A percentile compares a stretch with the other conserved stretches of the same genome.
Conservation (phyloP, 2,113 vertebrate genomes). For the Gymnocephalus cernua region DNA sequence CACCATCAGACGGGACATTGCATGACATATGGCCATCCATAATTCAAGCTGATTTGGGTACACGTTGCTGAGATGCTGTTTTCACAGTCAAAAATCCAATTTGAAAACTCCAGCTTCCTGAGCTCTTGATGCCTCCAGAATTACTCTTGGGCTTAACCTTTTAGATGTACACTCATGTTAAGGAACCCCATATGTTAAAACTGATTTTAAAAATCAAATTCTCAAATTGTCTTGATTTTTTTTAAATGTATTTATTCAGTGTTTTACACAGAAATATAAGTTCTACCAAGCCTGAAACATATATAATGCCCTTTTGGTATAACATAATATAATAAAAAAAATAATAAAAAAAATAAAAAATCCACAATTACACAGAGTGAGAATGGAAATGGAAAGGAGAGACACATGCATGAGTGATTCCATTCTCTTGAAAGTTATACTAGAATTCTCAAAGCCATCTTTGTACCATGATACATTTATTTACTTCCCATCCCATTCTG, state of each 20-base stretch:
- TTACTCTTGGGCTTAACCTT: conserved; percentile 29
- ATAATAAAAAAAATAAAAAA: too few species aligned
- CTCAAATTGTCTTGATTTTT: too few species aligned
- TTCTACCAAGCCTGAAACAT: too few species aligned
- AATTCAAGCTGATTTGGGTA: conserved; percentile 58
- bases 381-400: not conserved
- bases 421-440: conserved; percentile 2
- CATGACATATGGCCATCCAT: conserved; percentile 43
- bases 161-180: conserved; percentile 11
- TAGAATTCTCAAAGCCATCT: not conserved
- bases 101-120: conserved; percentile 42
- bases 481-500: not conserved
- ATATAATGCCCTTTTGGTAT: too few species aligned
- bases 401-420: conserved; percentile 6
- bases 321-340: too few species aligned
- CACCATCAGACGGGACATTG: conserved; percentile 17
- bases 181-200: not conserved
- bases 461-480: not conserved
- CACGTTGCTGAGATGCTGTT: conserved; percentile 45
- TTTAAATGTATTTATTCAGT: too few species aligned
- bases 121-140: conserved; percentile 34
- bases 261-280: too few species aligned
- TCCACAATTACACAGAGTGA: not conserved
- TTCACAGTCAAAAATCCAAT: conserved; percentile 63
- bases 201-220: not conserved